phyloP scores from a whole-genome alignment of 2,113 vertebrate species.

The Macheiramphus alcinus region DNA sequence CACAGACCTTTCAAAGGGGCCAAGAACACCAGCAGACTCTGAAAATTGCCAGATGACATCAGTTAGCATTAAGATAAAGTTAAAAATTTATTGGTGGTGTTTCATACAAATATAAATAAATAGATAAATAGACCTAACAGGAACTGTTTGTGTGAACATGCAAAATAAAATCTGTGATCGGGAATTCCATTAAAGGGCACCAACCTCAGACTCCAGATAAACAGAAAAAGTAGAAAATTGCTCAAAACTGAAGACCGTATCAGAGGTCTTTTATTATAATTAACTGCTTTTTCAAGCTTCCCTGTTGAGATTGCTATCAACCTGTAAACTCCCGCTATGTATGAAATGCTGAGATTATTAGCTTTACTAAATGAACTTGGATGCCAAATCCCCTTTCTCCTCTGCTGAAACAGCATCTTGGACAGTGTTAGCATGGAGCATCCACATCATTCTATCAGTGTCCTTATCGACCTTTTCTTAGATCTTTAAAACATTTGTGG shows the following conservation, averaged over 20 bases:
- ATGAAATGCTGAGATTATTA: not conserved
- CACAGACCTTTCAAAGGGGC: not conserved
- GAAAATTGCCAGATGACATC: not conserved
- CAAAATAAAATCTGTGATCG: not conserved
- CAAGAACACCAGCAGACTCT: not conserved
- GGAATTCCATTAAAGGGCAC: not conserved
- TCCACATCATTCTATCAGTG: not conserved
- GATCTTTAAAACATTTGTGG: not conserved
- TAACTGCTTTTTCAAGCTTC: not conserved
- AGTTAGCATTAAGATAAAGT: not conserved
- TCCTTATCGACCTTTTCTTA: not conserved
- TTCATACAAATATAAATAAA: not conserved
- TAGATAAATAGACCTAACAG: not conserved
- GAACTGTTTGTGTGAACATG: not conserved
- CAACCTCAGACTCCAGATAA: not conserved
- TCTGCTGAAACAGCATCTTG: not conserved
- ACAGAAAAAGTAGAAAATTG: not conserved
- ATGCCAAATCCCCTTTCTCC: not conserved
- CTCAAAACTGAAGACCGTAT: not conserved
- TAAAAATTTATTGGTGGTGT: not conserved
- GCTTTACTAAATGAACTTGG: not conserved
- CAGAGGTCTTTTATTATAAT: not conserved
- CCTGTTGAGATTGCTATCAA: not conserved
- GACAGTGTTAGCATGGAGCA: not conserved
- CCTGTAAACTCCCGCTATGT: accelerated